Evolutionary conservation across 1,140 invertebrate species (phyloP), one percentile per base, ranked within the genome.

Genomic region (Diorhabda sublineata): DNA sequence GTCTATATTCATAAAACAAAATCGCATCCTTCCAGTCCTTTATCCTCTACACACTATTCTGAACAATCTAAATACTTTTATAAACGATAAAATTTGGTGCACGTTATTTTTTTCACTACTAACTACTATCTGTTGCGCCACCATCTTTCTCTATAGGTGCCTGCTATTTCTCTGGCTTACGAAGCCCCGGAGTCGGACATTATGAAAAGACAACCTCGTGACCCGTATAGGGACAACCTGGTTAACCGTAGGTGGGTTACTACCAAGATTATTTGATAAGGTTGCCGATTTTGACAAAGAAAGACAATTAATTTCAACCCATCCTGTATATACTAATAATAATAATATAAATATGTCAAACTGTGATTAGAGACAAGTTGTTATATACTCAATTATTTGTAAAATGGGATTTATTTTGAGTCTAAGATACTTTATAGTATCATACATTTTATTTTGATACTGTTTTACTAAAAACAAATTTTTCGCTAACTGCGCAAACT

Each of bases 111-210:
- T 82, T 80, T 83, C 47, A 73, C 43, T 80, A 82, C 82, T 84
- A 84, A 82, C 84, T 82, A 7, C 78, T 78, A 69, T 79, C 73
- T 80, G 69, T 74, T 69, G 73, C 71, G 81, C 82, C 83, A 72
- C 74, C 70, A 75, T 73, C 78, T 71, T 76, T 72, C 74, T 77
- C 72, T 77, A 79, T 82, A 93, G 92, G 91, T 95, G 86, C 95
- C 94, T 84, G 94, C 95, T 87, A 96, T 97, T 87, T 96, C 94
- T 83, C 88, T 96, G 87, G 95, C 94, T 85, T 97, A 97, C 86
- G 95, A 97, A 88, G 90, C 92, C 85, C 92, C 95, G 81, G 95
- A 97, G 87, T 92, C 90, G 81, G 94, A 97, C 89, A 97, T 97
- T 85, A 97, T 97, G 95, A 96, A 97, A 90, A 88, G 95, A 81